Conservation (phyloP, 2,888 invertebrate genomes). For the Ptilodon capucinus region DNA sequence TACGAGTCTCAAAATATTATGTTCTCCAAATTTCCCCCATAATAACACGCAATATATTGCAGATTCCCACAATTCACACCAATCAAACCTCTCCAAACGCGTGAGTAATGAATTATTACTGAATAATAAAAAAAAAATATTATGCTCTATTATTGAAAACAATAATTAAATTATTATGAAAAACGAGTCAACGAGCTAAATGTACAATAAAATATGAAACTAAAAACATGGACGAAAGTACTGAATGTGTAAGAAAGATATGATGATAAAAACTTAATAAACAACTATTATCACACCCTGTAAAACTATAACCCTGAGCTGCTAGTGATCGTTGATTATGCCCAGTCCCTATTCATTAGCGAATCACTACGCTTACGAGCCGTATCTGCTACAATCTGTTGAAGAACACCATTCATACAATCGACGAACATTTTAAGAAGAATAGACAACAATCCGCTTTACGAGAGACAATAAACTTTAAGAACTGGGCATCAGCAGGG, state of each 20-base stretch:
- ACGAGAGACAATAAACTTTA: constrained; percentile 1
- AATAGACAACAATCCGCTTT: too few relatives aligned
- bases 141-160: constrained; percentile 71
- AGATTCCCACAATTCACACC: constrained; percentile 74
- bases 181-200: constrained; percentile 74
- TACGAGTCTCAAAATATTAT: constrained; percentile 16
- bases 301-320: constrained; percentile 65
- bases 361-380: background rate
- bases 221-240: constrained; percentile 79
- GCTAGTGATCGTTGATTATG: background rate
- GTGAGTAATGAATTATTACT: constrained; percentile 60
- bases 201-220: constrained; percentile 78
- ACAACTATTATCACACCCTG: constrained; percentile 72
- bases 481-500: constrained; percentile 10
- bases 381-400: background rate
- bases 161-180: constrained; percentile 77
- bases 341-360: background rate
- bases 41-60: constrained; percentile 65
- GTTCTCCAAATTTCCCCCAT: constrained; percentile 11
- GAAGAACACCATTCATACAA: background rate
- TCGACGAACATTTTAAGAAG: background rate
- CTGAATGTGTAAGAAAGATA: constrained; percentile 73
- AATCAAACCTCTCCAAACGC: constrained; percentile 52
- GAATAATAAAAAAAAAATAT: constrained; percentile 64
- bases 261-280: constrained; percentile 58